phyloP scores from a whole-genome alignment of 2,113 vertebrate species.

The Spermophilus dauricus region DNA sequence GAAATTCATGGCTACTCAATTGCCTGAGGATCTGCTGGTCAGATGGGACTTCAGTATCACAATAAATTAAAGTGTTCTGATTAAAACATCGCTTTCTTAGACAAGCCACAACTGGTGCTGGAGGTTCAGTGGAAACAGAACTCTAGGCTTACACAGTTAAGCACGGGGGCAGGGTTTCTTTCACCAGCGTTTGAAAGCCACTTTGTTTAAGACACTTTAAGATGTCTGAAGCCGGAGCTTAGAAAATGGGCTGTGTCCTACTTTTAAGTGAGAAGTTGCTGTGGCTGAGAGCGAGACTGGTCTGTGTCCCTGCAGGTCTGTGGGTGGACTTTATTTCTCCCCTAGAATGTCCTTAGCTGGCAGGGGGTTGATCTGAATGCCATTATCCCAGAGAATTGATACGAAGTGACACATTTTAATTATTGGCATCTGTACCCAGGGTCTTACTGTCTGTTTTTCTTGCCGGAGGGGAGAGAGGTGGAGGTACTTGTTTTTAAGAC shows the following conservation, averaged over 20 bases:
- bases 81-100: constrained; percentile 41
- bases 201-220: not conserved
- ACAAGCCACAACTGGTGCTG: not conserved
- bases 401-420: not conserved
- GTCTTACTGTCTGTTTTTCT: not conserved
- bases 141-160: not conserved
- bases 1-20: constrained; percentile 39
- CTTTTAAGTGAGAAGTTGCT: not conserved
- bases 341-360: not conserved
- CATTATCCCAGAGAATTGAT: not conserved
- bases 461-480: not conserved
- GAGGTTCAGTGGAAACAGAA: not conserved
- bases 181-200: not conserved
- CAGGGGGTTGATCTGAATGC: not conserved
- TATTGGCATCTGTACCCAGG: accelerated
- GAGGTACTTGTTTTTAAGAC: not conserved
- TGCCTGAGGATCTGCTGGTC: constrained; percentile 57
- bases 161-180: not conserved
- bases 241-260: not conserved
- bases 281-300: not conserved
- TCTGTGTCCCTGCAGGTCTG: not conserved
- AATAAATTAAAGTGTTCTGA: constrained; percentile 41
- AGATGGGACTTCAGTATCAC: not conserved
- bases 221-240: not conserved
- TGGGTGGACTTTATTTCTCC: not conserved